Evolutionary conservation across 1,140 invertebrate species (phyloP), one percentile per base, ranked within the genome.

Genomic region (Lanistes nyassanus): DNA sequence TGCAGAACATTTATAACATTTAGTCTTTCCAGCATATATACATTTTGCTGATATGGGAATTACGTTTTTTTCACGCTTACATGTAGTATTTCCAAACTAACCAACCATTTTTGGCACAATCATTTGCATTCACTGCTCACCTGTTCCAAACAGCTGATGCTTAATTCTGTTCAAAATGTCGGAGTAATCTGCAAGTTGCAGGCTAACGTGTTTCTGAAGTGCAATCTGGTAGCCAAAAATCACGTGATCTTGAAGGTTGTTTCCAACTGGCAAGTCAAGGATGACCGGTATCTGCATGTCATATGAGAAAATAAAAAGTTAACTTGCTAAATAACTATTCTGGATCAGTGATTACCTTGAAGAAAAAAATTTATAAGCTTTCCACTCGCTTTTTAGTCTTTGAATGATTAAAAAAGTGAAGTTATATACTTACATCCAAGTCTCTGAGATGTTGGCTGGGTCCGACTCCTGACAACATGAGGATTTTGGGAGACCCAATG

Each of bases 391-490:
- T 47, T 47, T 13, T 47, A n/a, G n/a, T n/a, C n/a, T 47, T 47
- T 6, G 1, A 16, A 13, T 47, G 9, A 47, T 2, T 47, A 2
- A 2, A 47, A 47, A 16, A 47, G 2, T 47, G 42, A 16, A 47
- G 19, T 47, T 9, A 47, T 47, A 47, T 47, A 93, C 70, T 31
- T 34, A 72, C 53, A 53, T 42, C 67, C 42, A 69, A 29, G 16
- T 69, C 67, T 29, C 31, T 9, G 26, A 69, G 67, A 23, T 80
- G 79, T n/a, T 77, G 47, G 26, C 69, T 74, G 0, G 96, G 95
- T 0, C 96, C 96, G 2, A 97, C 92, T 0, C 96, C 97, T 0
- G 95, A 97, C 0, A 98, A 87, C 94, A 98, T 96, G 3, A 98
- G 86, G 0, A 98, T 81, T 78, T 98, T 96, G 0, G 97, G 94